Conservation (phyloP, 2,888 invertebrate species). For the Maniola hyperantus region DNA sequence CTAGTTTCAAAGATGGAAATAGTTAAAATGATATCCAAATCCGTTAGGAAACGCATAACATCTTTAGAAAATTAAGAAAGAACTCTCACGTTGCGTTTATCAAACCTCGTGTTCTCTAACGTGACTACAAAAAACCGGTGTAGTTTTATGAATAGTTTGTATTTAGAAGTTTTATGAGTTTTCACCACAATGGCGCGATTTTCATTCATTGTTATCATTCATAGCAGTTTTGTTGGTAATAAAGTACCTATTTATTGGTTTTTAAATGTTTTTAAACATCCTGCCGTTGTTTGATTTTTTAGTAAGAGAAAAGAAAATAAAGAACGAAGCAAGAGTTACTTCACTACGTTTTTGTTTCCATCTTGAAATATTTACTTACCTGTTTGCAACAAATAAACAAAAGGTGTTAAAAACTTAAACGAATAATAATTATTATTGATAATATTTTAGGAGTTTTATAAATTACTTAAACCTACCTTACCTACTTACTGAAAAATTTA, state of each 20-base stretch:
- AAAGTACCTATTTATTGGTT: no score
- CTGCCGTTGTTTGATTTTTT: background rate
- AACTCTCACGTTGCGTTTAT: conserved; percentile 55
- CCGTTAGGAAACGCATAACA: conserved; percentile 52
- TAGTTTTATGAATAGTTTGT: background rate
- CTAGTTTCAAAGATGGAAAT: conserved; percentile 34
- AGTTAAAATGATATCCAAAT: conserved; percentile 53
- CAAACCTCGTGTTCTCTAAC: conserved; percentile 57
- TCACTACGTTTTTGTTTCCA: no score
- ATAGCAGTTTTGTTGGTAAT: background rate
- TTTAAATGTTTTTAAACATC: conserved; percentile 4
- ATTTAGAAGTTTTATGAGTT: background rate
- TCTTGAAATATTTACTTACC: no score
- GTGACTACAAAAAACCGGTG: conserved; percentile 49
- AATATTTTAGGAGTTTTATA: no score
- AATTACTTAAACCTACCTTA: no score
- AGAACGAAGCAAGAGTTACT: no score
- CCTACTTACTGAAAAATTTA: no score
- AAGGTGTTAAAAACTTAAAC: no score
- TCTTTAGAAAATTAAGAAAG: conserved; percentile 51
- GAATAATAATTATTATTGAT: no score
- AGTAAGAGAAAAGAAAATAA: conserved; percentile 6
- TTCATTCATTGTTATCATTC: conserved; percentile 4
- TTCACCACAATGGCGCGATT: conserved; percentile 1
- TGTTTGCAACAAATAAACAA: no score